These are phyloP conservation scores for Chrysolina americana DNA, from an alignment of 2,888 invertebrate genomes.

Conservation along the genomic window DNA sequence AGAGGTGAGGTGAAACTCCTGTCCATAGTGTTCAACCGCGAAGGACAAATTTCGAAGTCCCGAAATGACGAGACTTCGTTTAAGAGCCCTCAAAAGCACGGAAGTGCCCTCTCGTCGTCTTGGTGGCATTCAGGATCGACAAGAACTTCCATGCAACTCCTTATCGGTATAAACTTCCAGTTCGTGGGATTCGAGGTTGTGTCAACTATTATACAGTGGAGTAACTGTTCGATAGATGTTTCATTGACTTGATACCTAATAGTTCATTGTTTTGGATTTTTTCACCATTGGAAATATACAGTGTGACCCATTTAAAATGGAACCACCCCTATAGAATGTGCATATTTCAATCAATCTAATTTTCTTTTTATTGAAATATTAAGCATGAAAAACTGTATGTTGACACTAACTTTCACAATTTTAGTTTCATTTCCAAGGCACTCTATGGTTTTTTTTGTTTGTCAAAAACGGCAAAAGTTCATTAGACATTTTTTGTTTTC, in stretches of 20 bases:
- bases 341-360: too few species aligned
- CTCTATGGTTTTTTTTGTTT: too few species aligned
- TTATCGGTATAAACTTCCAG: slow-evolving; percentile 35
- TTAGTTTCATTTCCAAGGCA: too few species aligned
- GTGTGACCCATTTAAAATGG: too few species aligned
- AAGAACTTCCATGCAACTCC: slow-evolving; percentile 29
- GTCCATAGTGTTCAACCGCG: background rate
- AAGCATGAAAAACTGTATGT: too few species aligned
- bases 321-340: too few species aligned
- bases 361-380: too few species aligned
- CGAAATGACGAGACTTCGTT: slow-evolving; percentile 4
- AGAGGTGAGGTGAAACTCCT: background rate
- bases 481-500: too few species aligned
- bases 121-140: slow-evolving; percentile 33
- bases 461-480: too few species aligned
- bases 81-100: slow-evolving; percentile 23
- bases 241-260: background rate
- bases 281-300: too few species aligned
- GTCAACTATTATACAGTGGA: slow-evolving; percentile 25
- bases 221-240: background rate
- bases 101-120: slow-evolving; percentile 37
- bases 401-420: too few species aligned
- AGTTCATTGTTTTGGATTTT: too few species aligned
- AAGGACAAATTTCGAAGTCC: slow-evolving; percentile 22
- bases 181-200: slow-evolving; percentile 17